These are phyloP conservation scores for Megaceryle alcyon DNA, from an alignment of 2,797 vertebrate genomes.

Conservation along the genomic window DNA sequence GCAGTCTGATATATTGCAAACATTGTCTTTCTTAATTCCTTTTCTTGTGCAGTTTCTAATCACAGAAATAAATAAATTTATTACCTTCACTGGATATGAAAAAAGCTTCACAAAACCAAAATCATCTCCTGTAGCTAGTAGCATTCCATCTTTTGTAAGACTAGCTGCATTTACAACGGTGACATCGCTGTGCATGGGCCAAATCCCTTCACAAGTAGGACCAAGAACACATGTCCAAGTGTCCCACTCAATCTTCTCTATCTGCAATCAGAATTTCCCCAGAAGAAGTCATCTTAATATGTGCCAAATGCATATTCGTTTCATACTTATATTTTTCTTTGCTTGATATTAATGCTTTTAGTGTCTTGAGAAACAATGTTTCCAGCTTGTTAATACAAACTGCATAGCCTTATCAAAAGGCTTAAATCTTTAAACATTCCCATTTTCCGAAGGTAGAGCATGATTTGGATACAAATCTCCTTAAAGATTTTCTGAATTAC, in stretches of 20 bases:
- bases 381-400: not conserved
- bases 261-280: constrained; percentile 75
- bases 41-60: not conserved
- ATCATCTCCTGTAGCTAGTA: constrained; percentile 92
- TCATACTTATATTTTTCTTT: accelerated
- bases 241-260: constrained; percentile 94
- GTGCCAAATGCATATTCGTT: not conserved
- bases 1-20: not conserved
- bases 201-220: constrained; percentile 92
- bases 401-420: not conserved
- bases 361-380: not conserved
- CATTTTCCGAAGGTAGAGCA: not conserved
- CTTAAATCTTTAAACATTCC: not conserved
- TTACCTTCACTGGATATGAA: constrained; percentile 91
- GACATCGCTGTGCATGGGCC: constrained; percentile 89
- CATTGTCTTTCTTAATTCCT: not conserved
- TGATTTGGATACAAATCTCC: not conserved
- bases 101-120: constrained; percentile 97
- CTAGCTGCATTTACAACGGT: constrained; percentile 88
- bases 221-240: constrained; percentile 93
- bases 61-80: not conserved
- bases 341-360: not conserved
- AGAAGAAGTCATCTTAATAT: not conserved
- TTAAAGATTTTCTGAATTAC: not conserved
- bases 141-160: constrained; percentile 88